Evolutionary conservation across 2,113 vertebrate species (phyloP).

Genomic region (Ciconia stormi): DNA sequence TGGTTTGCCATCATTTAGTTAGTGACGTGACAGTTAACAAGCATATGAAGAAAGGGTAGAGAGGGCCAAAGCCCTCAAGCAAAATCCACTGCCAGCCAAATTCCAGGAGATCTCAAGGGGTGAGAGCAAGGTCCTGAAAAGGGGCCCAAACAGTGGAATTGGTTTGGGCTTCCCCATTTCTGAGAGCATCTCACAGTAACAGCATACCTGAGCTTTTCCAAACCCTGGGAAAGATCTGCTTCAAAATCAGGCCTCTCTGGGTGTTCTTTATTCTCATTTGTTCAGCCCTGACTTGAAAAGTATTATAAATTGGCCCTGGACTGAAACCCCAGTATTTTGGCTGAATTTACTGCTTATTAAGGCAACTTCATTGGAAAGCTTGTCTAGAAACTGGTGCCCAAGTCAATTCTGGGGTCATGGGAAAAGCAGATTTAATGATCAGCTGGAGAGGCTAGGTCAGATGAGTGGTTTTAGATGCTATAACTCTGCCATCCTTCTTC

Average conservation of each 20-base stretch:
- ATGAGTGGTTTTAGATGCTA: neutral
- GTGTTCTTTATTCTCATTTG: neutral
- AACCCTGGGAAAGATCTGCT: neutral
- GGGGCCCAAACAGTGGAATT: neutral
- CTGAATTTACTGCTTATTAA: slow-evolving; percentile 36
- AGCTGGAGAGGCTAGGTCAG: neutral
- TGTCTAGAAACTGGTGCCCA: neutral
- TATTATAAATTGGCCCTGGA: neutral
- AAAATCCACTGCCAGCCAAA: neutral
- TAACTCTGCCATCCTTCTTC: neutral
- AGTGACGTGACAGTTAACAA: neutral
- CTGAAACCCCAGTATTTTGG: neutral
- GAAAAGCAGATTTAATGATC: slow-evolving; percentile 38
- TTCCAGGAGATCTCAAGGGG: neutral
- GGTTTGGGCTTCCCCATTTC: neutral
- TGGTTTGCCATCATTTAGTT: neutral
- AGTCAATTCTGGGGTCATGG: slow-evolving; percentile 15
- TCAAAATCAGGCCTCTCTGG: neutral
- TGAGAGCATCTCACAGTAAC: neutral
- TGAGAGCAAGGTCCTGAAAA: neutral
- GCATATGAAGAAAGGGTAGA: neutral
- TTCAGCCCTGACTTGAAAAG: neutral
- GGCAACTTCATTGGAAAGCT: neutral
- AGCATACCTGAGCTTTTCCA: neutral
- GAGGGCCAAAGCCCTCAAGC: neutral